Percentiles rank a stretch among this genome's conserved stretches.
Conservation (phyloP, 2,113 vertebrate species). For the Xerus inauris region DNA sequence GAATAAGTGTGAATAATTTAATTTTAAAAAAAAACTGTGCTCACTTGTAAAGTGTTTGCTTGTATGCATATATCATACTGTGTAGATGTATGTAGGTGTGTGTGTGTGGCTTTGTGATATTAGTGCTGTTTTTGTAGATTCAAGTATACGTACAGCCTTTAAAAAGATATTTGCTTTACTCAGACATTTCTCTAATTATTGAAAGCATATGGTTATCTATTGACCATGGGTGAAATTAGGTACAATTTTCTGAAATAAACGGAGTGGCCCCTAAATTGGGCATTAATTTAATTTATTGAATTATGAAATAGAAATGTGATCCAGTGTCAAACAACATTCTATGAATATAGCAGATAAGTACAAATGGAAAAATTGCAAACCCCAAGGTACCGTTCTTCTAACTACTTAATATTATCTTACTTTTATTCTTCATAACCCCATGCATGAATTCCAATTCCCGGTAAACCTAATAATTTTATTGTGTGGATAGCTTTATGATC, state of each 20-base stretch:
- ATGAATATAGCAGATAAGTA: not conserved
- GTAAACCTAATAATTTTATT: not conserved
- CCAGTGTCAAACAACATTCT: not conserved
- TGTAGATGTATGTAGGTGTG: not conserved
- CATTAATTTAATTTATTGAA: not conserved
- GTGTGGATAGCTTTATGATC: not conserved
- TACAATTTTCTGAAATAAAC: constrained; percentile 22
- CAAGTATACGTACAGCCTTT: not conserved
- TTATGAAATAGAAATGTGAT: not conserved
- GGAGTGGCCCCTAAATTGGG: not conserved
- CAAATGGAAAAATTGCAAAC: not conserved
- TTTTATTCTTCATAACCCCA: not conserved
- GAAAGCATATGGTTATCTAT: not conserved
- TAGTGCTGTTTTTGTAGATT: not conserved
- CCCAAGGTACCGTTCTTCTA: not conserved
- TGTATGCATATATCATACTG: not conserved
- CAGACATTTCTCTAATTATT: not conserved
- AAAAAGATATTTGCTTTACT: not conserved
- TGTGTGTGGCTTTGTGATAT: not conserved
- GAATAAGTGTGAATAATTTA: not conserved
- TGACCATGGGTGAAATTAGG: not conserved
- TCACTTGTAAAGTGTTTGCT: not conserved
- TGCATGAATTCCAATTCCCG: not conserved
- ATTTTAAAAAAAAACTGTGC: not conserved
- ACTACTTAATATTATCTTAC: not conserved